Conservation (phyloP, 1,140 invertebrate species). For the Drosophila busckii region DNA sequence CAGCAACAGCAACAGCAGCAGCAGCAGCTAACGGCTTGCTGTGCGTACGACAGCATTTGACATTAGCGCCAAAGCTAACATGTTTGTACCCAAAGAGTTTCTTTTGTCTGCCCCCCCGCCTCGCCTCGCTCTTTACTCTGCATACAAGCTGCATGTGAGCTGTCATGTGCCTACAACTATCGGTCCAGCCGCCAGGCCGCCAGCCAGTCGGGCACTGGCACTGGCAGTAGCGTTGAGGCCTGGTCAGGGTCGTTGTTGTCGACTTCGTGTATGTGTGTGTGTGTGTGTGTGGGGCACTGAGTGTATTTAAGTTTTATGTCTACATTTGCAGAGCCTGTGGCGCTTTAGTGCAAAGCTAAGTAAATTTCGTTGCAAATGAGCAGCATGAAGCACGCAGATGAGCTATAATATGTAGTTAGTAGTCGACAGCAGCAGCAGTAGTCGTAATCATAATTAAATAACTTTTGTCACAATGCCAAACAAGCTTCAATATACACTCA, state of each 20-base stretch:
- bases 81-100: conserved; percentile 40
- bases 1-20: conserved; percentile 8
- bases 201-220: neutral
- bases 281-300: conserved; percentile 7
- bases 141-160: conserved; percentile 39
- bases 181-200: neutral
- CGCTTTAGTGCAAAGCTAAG: conserved; percentile 71
- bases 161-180: conserved; percentile 15
- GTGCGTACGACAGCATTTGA: conserved; percentile 63
- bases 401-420: conserved; percentile 36
- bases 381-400: conserved; percentile 47
- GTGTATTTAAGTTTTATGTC: conserved; percentile 70
- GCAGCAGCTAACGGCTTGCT: conserved; percentile 26
- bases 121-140: too few relatives aligned
- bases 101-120: neutral
- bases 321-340: conserved; percentile 58
- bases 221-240: neutral
- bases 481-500: conserved; percentile 22
- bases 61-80: conserved; percentile 66
- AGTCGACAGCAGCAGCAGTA: conserved; percentile 41
- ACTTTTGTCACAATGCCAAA: conserved; percentile 70
- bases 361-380: conserved; percentile 68
- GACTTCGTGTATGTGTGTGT: neutral
- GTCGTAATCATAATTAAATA: conserved; percentile 73
- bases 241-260: conserved; percentile 11